phyloP scores from a whole-genome alignment of 2,888 invertebrate genomes.

The Rutpela maculata region DNA sequence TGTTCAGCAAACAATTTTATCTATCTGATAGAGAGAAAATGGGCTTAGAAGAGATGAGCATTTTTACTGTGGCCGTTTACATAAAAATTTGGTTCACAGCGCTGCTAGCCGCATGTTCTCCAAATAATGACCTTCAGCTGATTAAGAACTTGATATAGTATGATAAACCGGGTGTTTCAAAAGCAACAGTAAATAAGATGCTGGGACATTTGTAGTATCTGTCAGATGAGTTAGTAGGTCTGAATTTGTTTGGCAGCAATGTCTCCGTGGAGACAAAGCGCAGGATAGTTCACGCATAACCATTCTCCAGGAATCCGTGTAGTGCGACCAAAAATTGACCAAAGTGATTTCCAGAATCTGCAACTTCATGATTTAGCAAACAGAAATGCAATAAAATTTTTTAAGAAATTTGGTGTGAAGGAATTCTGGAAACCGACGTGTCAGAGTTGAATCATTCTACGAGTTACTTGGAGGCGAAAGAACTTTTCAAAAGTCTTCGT shows the following conservation, averaged over 20 bases:
- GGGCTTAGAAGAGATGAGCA: background rate
- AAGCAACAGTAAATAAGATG: conserved; percentile 11
- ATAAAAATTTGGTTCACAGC: conserved; percentile 26
- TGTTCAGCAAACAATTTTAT: conserved; percentile 1
- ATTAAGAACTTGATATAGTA: conserved; percentile 18
- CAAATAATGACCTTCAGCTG: conserved; percentile 8
- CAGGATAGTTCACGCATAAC: conserved; percentile 7
- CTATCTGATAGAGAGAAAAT: conserved; percentile 3
- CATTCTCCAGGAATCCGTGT: conserved; percentile 12
- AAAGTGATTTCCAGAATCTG: background rate
- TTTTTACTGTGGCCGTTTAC: conserved; percentile 3
- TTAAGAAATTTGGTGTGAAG: conserved; percentile 15
- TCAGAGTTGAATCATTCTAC: conserved; percentile 14
- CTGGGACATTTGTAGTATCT: background rate
- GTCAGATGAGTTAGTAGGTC: conserved; percentile 1
- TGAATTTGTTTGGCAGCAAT: conserved; percentile 3
- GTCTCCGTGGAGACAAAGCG: background rate
- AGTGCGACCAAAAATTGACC: conserved; percentile 6
- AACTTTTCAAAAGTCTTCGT: conserved; percentile 13
- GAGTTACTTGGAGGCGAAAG: conserved; percentile 12
- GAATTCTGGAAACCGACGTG: conserved; percentile 21
- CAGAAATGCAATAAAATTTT: conserved; percentile 2
- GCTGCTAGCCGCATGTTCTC: conserved; percentile 1
- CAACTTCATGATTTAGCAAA: no score
- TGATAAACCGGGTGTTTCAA: conserved; percentile 10